Conservation (phyloP, 2,797 vertebrate species). For the Lepus oiostolus region DNA sequence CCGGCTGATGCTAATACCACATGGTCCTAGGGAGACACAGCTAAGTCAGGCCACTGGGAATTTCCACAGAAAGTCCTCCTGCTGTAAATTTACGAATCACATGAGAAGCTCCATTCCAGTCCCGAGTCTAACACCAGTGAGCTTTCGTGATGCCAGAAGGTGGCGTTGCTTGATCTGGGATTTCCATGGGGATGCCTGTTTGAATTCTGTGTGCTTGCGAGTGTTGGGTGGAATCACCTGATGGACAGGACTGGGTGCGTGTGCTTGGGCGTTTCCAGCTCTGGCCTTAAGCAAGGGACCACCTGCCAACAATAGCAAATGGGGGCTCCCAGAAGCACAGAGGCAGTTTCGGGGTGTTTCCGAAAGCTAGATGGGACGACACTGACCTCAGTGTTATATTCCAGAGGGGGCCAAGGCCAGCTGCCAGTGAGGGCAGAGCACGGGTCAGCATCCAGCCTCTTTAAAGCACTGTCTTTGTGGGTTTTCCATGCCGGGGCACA, state of each 20-base stretch:
- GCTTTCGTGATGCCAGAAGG: not conserved
- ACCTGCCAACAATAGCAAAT: not conserved
- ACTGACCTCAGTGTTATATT: fast-evolving
- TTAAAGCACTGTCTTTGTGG: too few relatives aligned
- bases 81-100: not conserved
- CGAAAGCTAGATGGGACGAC: not conserved
- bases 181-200: not conserved
- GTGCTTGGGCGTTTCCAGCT: not conserved
- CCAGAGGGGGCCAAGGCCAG: not conserved
- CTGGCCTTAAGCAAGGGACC: not conserved
- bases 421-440: not conserved
- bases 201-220: not conserved
- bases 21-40: not conserved
- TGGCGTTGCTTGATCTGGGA: not conserved
- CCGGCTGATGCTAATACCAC: too few relatives aligned
- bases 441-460: not conserved
- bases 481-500: not conserved
- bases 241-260: not conserved
- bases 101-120: not conserved
- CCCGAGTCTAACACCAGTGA: not conserved
- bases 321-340: not conserved
- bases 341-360: not conserved
- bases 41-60: not conserved
- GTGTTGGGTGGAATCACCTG: not conserved
- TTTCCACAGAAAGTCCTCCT: not conserved